phyloP scores from a whole-genome alignment of 2,797 vertebrate species.

The Perodicticus potto region DNA sequence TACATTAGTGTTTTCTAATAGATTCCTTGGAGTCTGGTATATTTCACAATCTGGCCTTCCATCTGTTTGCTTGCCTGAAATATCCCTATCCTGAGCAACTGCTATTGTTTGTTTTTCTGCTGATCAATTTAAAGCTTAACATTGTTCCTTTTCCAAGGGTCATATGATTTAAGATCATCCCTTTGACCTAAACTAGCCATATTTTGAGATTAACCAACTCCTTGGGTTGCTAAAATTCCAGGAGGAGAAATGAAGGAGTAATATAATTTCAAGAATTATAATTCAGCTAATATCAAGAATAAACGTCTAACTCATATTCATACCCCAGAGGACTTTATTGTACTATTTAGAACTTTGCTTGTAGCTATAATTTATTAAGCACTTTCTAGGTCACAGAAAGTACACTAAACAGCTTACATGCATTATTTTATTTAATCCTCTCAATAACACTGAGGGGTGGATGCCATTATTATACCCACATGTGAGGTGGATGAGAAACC shows the following conservation, averaged over 20 bases:
- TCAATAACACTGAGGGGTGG: not conserved
- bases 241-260: not conserved
- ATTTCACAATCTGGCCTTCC: conserved; percentile 54
- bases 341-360: not conserved
- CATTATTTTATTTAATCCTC: not conserved
- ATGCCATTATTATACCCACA: not conserved
- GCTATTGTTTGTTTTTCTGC: not conserved
- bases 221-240: not conserved
- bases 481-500: not conserved
- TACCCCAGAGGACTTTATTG: not conserved
- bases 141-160: not conserved
- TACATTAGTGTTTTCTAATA: conserved; percentile 44
- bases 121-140: not conserved
- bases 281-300: not conserved
- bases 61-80: conserved; percentile 65
- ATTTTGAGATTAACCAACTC: not conserved
- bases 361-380: not conserved
- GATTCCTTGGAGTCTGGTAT: conserved; percentile 27
- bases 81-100: not conserved
- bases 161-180: not conserved
- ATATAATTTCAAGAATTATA: not conserved
- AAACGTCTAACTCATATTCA: not conserved
- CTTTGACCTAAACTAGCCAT: not conserved
- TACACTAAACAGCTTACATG: not conserved
- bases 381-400: not conserved